phyloP scores from a whole-genome alignment of 2,797 vertebrate genomes.

The Bradypus variegatus region DNA sequence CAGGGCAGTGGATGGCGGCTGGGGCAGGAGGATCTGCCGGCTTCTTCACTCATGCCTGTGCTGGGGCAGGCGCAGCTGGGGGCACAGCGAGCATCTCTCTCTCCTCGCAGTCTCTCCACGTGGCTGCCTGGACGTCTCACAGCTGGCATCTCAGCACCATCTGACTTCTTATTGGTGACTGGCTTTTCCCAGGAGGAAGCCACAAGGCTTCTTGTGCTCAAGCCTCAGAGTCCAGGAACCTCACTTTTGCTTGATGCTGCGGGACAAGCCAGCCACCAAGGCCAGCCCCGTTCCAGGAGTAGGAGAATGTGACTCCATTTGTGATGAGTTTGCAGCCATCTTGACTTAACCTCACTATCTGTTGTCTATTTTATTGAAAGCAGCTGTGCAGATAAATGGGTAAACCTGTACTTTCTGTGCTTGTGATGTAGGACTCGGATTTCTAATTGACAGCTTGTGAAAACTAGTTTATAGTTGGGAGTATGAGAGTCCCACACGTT shows the following conservation, averaged over 20 bases:
- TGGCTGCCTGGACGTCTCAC: neutral
- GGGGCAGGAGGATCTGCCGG: neutral
- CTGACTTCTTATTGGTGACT: neutral
- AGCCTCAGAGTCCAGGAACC: neutral
- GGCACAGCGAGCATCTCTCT: too few species aligned
- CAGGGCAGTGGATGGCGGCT: neutral
- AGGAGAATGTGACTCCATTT: neutral
- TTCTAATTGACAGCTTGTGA: neutral
- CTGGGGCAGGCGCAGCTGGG: neutral
- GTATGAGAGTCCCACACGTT: neutral
- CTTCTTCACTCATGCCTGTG: neutral
- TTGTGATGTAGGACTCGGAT: neutral
- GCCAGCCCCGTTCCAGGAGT: neutral
- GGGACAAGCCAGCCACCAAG: neutral
- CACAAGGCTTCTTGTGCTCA: neutral
- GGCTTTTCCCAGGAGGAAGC: neutral
- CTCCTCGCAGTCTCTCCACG: neutral
- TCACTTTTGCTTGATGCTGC: too few species aligned
- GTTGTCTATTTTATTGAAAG: neutral
- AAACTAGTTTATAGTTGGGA: neutral
- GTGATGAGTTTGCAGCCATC: neutral
- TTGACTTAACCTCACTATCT: neutral
- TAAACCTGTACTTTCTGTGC: neutral
- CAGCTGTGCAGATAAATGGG: neutral
- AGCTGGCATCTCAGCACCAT: too few species aligned